Base-by-base conservation (phyloP, 2,797 vertebrate genomes). In the Tapera naevia region DNA sequence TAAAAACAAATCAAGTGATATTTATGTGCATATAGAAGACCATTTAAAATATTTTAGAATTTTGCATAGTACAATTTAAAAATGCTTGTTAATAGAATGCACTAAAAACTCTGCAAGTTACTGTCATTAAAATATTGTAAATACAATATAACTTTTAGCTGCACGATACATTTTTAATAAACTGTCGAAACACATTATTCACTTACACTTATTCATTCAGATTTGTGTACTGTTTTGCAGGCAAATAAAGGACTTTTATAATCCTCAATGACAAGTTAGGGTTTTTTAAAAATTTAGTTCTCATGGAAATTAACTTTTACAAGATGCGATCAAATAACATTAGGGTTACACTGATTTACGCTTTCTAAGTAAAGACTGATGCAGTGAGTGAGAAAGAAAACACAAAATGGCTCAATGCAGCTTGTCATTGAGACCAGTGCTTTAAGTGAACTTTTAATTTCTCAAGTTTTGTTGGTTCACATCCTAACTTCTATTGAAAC, bases 241-340 rank as follows among this genome's bases (percentile, higher is more conserved):
- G 94, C 96, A 94, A 95, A 96, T 87, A 92, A 96, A 91, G 93
- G 95, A 96, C 96, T 96, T 95, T 94, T 96, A 96, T 96, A 96
- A 97, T 96, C 95, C 93, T 93, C 88, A 94, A 33, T 96, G 95
- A 97, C 95, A 97, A 95, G 67, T 83, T 60, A 80, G 60, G 39
- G 17, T 70, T 89, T 94, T 70, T 35, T 7, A 2, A 8, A 57
- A 92, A 95, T 65, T 76, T 33, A 88, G 86, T 91, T 96, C 86
- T 96, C 91, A 94, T 90, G 89, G 91, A 97, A 97, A 96, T 96
- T 94, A 94, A 91, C 92, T 90, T 94, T 86, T 76, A 93, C 96
- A 97, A 95, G 83, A 94, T 93, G 80, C 85, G 95, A 94, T 96
- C 96, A 97, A 96, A 93, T 95, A 96, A 95, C 90, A 89, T 87